Evolutionary conservation across 23 tunicate genomes (phyloP), one percentile per base, ranked within the genome.

Genomic region (Trididemnum miniatum): DNA sequence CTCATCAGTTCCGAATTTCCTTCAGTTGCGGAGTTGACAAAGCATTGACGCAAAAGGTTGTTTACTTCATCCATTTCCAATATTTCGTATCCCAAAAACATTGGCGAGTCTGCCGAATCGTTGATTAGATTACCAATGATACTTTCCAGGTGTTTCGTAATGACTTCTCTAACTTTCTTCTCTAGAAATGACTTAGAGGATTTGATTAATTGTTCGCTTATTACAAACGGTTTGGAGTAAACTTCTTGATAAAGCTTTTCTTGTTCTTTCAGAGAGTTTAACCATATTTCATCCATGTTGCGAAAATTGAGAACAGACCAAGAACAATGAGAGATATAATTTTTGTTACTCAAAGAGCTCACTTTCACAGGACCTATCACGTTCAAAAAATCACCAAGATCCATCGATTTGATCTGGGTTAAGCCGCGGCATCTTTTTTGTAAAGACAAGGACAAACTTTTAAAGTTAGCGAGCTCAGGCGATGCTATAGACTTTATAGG

Each of bases 81-180:
- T 28, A 83, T 2, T 31, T 83, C 87, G 76, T 71, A 83, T 1
- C 87, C 87, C n/a, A 57, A 59, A 83, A 83, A 83, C 18, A 35
- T 9, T 18, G 0, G 18, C 31, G 74, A 35, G 4, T 20, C 22
- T 52, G 30, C 26, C 3, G 86, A 25, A 23, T 44, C 24, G 27
- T 9, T 20, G 1, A 83, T 5, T 0, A 73, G 26, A 18, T 74
- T 39, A 3, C 29, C 18, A 50, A 73, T 37, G 5, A 83, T 23
- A 0, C 28, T 72, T 34, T 83, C 63, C 1, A 83, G 39, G 15
- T 35, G 15, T 12, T 20, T 59, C 12, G 4, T 36, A 20, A 73
- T 36, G 1, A 5, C 23, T 57, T 33, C 4, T 35, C 76, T 25
- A 1, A 63, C 73, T 20, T 74, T 74, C 20, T 36, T 59, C 22